Evolutionary conservation across 92 coral and sea anemone species (phyloP).

Genomic region (Bergia sp.): DNA sequence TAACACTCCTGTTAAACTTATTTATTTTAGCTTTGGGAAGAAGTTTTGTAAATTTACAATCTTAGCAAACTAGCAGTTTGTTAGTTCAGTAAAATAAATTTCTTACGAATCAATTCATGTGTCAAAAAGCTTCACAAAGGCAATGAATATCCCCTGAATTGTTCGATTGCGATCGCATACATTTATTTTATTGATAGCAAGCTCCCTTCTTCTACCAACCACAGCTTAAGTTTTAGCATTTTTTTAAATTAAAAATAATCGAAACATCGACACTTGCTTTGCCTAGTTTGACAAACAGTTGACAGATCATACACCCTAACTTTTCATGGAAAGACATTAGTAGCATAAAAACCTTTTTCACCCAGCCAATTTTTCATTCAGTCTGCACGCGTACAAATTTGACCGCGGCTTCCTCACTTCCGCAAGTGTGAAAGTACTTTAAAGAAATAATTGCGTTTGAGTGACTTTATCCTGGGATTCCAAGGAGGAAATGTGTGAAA

Average conservation of each 20-base stretch:
- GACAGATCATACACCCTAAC: constrained; percentile 50
- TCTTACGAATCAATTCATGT: constrained; percentile 77
- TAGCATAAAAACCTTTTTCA: constrained; percentile 2
- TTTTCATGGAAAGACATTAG: constrained; percentile 39
- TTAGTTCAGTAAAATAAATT: constrained; percentile 93
- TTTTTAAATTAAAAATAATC: constrained; percentile 83
- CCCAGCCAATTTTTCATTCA: constrained; percentile 32
- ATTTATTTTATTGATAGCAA: constrained; percentile 67
- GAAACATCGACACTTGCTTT: constrained; percentile 75
- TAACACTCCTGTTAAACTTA: constrained; percentile 83
- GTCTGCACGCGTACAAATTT: constrained; percentile 40
- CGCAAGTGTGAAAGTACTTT: constrained; percentile 67
- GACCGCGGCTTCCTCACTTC: constrained; percentile 42
- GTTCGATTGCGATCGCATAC: constrained; percentile 64
- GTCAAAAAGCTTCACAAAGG: constrained; percentile 24
- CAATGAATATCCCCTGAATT: constrained; percentile 1
- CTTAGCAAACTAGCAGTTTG: constrained; percentile 90
- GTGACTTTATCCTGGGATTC: constrained; percentile 64
- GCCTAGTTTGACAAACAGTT: constrained; percentile 80
- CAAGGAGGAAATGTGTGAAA: constrained; percentile 60
- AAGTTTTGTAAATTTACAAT: constrained; percentile 95
- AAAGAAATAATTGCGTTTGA: constrained; percentile 60
- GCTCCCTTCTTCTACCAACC: constrained; percentile 74
- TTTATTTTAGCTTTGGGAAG: constrained; percentile 88
- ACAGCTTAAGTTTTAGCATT: constrained; percentile 64